Conservation (phyloP, 2,797 vertebrate genomes). For the Rhyacichthys aspro region DNA sequence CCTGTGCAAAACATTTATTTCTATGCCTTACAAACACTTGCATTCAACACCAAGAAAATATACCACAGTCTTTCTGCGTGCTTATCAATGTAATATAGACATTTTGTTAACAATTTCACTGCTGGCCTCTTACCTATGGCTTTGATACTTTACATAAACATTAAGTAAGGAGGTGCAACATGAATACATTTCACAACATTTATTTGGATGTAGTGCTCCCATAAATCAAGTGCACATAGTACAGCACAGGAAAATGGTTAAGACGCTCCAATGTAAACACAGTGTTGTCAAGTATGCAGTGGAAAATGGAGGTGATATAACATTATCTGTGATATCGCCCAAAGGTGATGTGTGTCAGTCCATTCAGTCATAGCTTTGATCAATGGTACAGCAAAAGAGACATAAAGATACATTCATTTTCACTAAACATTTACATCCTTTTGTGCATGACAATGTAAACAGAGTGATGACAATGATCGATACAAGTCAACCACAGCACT, state of each 20-base stretch:
- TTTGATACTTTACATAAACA: constrained; percentile 63
- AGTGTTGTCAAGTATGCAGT: constrained; percentile 60
- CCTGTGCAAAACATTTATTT: constrained; percentile 80
- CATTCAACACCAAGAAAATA: constrained; percentile 77
- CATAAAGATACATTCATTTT: constrained; percentile 68
- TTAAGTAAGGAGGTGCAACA: constrained; percentile 52
- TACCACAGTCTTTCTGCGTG: constrained; percentile 71
- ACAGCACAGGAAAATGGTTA: constrained; percentile 52
- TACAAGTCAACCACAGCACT: constrained; percentile 62
- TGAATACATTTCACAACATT: constrained; percentile 53
- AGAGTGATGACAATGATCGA: constrained; percentile 49
- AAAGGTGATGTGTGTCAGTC: constrained; percentile 31
- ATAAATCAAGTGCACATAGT: constrained; percentile 43
- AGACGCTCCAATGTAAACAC: constrained; percentile 65
- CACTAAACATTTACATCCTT: constrained; percentile 35
- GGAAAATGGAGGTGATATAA: constrained; percentile 44
- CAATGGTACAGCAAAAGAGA: constrained; percentile 48
- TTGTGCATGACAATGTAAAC: constrained; percentile 62
- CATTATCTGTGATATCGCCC: constrained; percentile 34
- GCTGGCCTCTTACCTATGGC: constrained; percentile 62
- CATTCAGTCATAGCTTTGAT: constrained; percentile 31
- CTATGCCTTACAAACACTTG: constrained; percentile 76
- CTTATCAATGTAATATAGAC: constrained; percentile 57
- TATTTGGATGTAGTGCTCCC: constrained; percentile 42
- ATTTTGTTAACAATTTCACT: constrained; percentile 36